Evolutionary conservation across 2,113 vertebrate genomes (phyloP).

Genomic region (Procavia capensis): DNA sequence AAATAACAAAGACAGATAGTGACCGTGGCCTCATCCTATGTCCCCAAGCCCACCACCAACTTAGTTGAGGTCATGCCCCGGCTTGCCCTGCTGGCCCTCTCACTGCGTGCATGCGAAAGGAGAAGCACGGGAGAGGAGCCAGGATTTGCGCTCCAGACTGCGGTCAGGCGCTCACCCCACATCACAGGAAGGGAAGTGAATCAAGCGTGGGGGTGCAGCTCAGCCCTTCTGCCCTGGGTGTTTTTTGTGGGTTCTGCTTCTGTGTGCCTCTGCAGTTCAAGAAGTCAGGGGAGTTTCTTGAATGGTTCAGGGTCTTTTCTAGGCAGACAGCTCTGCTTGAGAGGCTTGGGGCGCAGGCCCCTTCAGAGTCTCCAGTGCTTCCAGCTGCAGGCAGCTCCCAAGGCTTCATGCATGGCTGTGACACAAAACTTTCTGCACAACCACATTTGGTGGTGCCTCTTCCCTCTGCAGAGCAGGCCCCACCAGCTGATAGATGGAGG

Average conservation of each 20-base stretch:
- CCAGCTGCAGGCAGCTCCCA: background rate
- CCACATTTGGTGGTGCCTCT: background rate
- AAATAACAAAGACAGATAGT: too few species aligned
- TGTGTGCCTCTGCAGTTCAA: background rate
- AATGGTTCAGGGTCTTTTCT: background rate
- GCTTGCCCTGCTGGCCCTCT: background rate
- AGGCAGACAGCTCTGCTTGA: background rate
- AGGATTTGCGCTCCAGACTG: background rate
- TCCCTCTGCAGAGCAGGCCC: too few species aligned
- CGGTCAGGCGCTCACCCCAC: background rate
- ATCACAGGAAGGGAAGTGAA: slow-evolving; percentile 37
- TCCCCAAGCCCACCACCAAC: background rate
- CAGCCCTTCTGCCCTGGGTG: background rate
- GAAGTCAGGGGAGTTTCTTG: background rate
- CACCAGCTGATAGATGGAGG: background rate
- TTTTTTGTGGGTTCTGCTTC: slow-evolving; percentile 25
- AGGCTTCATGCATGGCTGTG: background rate
- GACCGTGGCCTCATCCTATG: accelerated
- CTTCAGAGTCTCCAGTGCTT: too few species aligned
- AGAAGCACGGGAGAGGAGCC: background rate
- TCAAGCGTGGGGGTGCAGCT: background rate
- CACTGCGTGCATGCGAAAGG: background rate
- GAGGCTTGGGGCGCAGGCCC: too few species aligned
- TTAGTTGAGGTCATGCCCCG: background rate
- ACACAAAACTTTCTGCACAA: background rate